These are phyloP conservation scores for Atherinosoma microstoma DNA, from an alignment of 2,797 vertebrate genomes.

Conservation along the genomic window DNA sequence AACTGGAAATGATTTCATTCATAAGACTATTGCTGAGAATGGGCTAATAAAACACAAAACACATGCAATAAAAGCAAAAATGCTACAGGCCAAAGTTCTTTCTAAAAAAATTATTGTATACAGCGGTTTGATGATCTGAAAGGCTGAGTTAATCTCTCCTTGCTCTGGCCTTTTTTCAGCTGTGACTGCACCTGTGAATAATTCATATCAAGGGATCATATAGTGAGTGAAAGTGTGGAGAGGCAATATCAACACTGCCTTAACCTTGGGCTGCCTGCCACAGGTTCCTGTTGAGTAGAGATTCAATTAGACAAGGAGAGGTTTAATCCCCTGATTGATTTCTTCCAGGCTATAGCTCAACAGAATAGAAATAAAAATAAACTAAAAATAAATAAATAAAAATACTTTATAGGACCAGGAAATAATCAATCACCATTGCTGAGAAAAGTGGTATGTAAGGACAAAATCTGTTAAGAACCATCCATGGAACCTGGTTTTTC, in stretches of 20 bases:
- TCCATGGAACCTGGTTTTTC: not conserved
- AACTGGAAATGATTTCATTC: slow-evolving; percentile 20
- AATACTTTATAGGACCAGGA: not conserved
- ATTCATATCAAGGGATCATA: slow-evolving; percentile 53
- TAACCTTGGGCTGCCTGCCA: slow-evolving; percentile 62
- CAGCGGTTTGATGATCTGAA: slow-evolving; percentile 25
- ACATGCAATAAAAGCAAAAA: slow-evolving; percentile 10
- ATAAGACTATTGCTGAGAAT: not conserved
- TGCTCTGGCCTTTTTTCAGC: slow-evolving; percentile 43
- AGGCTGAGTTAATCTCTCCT: slow-evolving; percentile 39
- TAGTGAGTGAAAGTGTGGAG: slow-evolving; percentile 25
- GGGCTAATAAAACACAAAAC: slow-evolving; percentile 17
- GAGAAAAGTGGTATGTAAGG: not conserved
- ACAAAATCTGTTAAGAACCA: not conserved
- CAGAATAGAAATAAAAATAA: no score
- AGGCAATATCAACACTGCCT: slow-evolving; percentile 50
- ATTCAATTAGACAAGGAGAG: slow-evolving; percentile 60
- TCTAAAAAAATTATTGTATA: slow-evolving; percentile 17
- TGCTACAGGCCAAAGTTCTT: slow-evolving; percentile 1
- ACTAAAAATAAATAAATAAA: not conserved
- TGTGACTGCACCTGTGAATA: slow-evolving; percentile 61
- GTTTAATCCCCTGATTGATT: slow-evolving; percentile 36
- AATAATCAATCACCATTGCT: slow-evolving; percentile 31
- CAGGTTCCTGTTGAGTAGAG: slow-evolving; percentile 59
- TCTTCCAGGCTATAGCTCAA: slow-evolving; percentile 18